phyloP scores from a whole-genome alignment of 2,888 invertebrate species.

The Atrina japonica region DNA sequence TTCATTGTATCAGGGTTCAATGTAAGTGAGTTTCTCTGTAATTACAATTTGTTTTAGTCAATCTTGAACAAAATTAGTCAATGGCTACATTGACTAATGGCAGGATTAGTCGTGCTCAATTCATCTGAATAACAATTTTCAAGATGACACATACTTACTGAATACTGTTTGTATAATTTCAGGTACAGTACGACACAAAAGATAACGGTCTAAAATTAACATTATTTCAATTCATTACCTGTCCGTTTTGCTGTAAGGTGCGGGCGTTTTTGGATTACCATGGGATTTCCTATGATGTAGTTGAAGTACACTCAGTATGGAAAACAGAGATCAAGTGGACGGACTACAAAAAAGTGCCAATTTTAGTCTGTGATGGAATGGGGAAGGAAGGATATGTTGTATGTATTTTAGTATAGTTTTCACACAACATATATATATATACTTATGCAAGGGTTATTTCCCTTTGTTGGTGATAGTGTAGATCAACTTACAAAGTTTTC shows the following conservation, averaged over 20 bases:
- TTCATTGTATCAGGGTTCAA: too few relatives aligned
- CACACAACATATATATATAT: too few relatives aligned
- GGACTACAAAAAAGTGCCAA: constrained; percentile 96
- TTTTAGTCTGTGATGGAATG: constrained; percentile 87
- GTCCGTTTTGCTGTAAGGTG: constrained; percentile 97
- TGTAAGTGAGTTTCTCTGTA: too few relatives aligned
- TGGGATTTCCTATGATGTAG: constrained; percentile 95
- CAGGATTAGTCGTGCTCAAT: too few relatives aligned
- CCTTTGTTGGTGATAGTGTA: too few relatives aligned
- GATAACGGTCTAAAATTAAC: constrained; percentile 85
- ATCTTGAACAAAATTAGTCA: too few relatives aligned
- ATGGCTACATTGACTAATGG: too few relatives aligned
- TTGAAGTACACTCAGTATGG: constrained; percentile 98
- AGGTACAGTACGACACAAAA: constrained; percentile 45
- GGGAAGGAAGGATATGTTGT: constrained; percentile 80
- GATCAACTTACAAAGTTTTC: too few relatives aligned
- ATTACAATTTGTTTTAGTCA: too few relatives aligned
- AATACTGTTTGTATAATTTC: not conserved
- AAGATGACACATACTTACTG: too few relatives aligned
- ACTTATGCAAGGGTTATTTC: too few relatives aligned
- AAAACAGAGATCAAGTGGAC: constrained; percentile 96
- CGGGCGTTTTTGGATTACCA: constrained; percentile 88
- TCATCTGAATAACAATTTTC: too few relatives aligned
- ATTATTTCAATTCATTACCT: constrained; percentile 97
- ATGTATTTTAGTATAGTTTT: constrained; percentile 39